Evolutionary conservation across 1,140 invertebrate genomes (phyloP).

Genomic region (Reticulitermes speratus): DNA sequence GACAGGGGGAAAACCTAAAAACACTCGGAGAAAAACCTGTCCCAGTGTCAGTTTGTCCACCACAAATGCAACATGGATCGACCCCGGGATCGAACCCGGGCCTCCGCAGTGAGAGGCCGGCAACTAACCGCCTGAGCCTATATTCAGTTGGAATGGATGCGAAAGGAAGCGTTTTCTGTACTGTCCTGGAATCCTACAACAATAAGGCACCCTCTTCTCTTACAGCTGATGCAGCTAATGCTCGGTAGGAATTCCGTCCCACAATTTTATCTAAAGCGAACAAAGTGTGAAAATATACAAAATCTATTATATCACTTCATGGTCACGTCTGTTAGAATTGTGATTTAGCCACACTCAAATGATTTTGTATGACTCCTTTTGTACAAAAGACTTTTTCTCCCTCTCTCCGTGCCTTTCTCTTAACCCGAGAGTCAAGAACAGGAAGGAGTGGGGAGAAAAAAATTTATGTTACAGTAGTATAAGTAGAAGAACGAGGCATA

Average conservation of each 20-base stretch:
- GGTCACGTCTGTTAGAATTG: constrained; percentile 3
- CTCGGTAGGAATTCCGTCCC: not conserved
- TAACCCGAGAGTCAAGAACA: not conserved
- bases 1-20: too few relatives aligned
- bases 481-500: not conserved
- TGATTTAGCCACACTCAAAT: not conserved
- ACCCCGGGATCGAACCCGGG: too few relatives aligned
- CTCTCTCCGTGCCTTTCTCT: not conserved
- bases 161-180: too few relatives aligned
- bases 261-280: not conserved
- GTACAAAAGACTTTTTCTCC: not conserved
- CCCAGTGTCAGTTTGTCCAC: too few relatives aligned
- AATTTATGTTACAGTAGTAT: constrained; percentile 1
- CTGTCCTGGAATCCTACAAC: too few relatives aligned
- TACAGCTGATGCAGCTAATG: not conserved
- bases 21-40: too few relatives aligned
- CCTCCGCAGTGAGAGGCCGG: too few relatives aligned
- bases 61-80: too few relatives aligned
- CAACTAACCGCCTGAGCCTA: too few relatives aligned
- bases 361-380: not conserved
- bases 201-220: too few relatives aligned
- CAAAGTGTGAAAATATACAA: not conserved
- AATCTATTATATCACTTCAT: not conserved
- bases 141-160: too few relatives aligned
- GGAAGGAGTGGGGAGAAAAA: not conserved